Base-by-base conservation (phyloP, 2,888 invertebrate species). In the Danaus chrysippus region DNA sequence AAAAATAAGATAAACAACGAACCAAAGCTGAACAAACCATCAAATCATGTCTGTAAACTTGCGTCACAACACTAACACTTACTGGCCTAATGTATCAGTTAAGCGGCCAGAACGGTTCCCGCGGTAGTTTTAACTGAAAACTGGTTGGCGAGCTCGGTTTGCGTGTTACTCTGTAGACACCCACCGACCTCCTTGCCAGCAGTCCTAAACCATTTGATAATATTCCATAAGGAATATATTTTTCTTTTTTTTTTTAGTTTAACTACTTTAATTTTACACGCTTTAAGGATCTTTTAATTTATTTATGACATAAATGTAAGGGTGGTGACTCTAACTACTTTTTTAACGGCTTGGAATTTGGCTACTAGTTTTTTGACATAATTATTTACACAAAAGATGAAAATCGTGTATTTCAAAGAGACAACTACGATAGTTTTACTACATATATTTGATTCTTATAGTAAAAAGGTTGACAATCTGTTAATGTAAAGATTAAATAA, bases 51-150 rank as follows among this genome's bases (percentile, higher is more conserved):
- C 58, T 58, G 57, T 52, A 66, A 62, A 56, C 56, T 56, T 54
- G 58, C 58, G 43, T 43, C 66, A 67, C 66, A 58, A 44, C 68
- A 68, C 65, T 57, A n/a, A 19, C 68, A 68, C 63, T 44, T 19
- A 58, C 42, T 57, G 23, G 62, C 53, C 12, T 49, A 49, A 54
- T 54, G 43, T 59, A 62, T 23, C 60, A 58, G 59, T 71, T 66
- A 74, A 76, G 79, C 83, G 81, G 80, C 81, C 74, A 78, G 73
- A 77, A 75, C 78, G 77, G 78, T 71, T 71, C 79, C 76, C 82
- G 82, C 77, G 79, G 78, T 81, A 75, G 79, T 80, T 84, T 83
- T 79, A 83, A 89, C 89, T 90, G 88, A 83, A 87, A 85, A 84
- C 74, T 79, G 78, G 79, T 73, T 82, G 86, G 82, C 80, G 78